Evolutionary conservation across 2,888 invertebrate genomes (phyloP).

Genomic region (Onthophagus sagittarius): DNA sequence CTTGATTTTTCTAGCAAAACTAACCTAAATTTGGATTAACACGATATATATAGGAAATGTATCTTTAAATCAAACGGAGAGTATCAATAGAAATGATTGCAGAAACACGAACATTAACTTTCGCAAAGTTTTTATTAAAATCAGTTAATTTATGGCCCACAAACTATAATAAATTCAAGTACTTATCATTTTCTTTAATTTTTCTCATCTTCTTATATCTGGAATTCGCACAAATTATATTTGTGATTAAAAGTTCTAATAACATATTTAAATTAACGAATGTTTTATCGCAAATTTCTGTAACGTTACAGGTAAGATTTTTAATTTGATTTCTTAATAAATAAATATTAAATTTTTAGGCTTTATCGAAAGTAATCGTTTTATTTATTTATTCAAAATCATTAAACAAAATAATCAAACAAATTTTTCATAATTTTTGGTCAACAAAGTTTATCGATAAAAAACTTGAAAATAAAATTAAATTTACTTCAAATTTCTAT

Average conservation of each 20-base stretch:
- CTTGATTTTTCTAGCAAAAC: too few relatives aligned
- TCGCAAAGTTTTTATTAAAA: conserved; percentile 9
- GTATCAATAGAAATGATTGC: not conserved
- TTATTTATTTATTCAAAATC: conserved; percentile 18
- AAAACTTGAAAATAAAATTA: conserved; percentile 17
- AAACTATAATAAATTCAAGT: not conserved
- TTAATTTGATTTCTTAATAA: not conserved
- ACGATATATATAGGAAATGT: too few relatives aligned
- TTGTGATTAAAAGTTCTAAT: conserved; percentile 13
- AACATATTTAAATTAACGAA: conserved; percentile 13
- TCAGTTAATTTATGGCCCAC: conserved; percentile 20
- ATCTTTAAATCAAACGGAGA: too few relatives aligned
- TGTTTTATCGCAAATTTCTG: conserved; percentile 17
- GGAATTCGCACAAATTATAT: conserved; percentile 16
- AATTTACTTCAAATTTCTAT: conserved; percentile 18
- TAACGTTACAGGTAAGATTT: conserved; percentile 18
- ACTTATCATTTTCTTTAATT: conserved; percentile 11
- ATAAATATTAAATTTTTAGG: conserved; percentile 15
- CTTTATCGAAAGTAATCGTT: conserved; percentile 24
- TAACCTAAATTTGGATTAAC: too few relatives aligned
- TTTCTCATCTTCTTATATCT: conserved; percentile 11
- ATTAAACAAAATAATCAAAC: conserved; percentile 20
- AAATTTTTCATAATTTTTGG: conserved; percentile 25
- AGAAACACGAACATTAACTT: not conserved
- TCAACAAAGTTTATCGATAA: conserved; percentile 24